Base-by-base conservation (phyloP, 2,113 vertebrate species). In the Misgurnus anguillicaudatus region DNA sequence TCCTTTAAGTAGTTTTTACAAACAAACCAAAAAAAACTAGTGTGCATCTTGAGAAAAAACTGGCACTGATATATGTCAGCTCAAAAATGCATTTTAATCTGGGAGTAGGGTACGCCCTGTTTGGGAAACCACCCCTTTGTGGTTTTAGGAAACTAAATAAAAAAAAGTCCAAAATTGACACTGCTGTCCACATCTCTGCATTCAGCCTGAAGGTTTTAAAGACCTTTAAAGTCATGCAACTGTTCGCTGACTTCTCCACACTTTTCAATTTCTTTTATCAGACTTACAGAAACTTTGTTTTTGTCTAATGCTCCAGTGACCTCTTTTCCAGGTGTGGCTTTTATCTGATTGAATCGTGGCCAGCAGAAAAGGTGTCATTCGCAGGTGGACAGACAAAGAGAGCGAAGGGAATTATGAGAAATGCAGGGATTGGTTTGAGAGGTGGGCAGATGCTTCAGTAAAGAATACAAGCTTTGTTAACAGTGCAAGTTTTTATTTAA, bases 301-400 rank as follows among this genome's bases (percentile, higher is more conserved):
- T 31, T 74, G 19, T 62, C 45, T 65, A 61, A 53, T 65, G 60
- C 47, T 63, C 42, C 74, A 38, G 24, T 76, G 61, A 63, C 24
- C 60, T 65, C 42, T 76, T 53, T 38, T 76, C 74, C 74, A 76
- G 74, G 74, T 76, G 74, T 76, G 73, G 48, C 16, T 64, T 61
- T 21, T 17, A 74, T 74, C 72, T 62, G 57, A 74, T 48, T 7
- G 39, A 31, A 10, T 9, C 21, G 4, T 11, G 1, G 71, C 71
- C 72, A 74, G 57, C 57, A 31, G 4, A 62, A 74, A 17, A 57
- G 53, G 71, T 62, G 57, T 74, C 71, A 31, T 47, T 19, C 10
- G 1, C 55, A 74, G 71, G 55, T 72, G 70, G 70, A n/a, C 51
- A 42, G 70, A 73, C 47, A 10, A 13, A 51, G 13, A 51, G 13